Base-by-base conservation (phyloP, 2,888 invertebrate genomes). In the Agrenia bidenticulata region DNA sequence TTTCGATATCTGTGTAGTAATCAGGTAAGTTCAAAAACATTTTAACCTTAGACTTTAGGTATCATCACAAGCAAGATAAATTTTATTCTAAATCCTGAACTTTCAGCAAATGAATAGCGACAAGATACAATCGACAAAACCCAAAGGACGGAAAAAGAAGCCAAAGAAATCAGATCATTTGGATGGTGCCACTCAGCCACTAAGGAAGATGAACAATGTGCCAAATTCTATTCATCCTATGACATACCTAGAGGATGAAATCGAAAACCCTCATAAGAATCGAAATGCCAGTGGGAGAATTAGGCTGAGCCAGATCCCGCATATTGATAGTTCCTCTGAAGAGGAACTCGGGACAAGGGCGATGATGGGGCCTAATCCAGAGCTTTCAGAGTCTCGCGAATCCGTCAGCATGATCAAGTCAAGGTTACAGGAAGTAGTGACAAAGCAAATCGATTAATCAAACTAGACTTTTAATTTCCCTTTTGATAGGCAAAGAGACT, bases 271-370 rank as follows among this genome's bases (percentile, higher is more conserved):
- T 0, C 19, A 24, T 7, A 27, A 49, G 13, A 15, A 5, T 51
- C 11, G 17, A 27, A 55, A 24, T 19, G n/a, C 55, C 15, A 39
- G 26, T 45, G 11, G 11, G 32, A 57, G 56, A 56, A 57, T 59
- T 42, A 63, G 61, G 1, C 57, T 69, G 27, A 66, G 63, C 32
- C 54, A 66, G 13, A 49, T 73, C 2, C 64, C 66, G 39, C 66
- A 70, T 55, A 73, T 73, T 63, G 73, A 70, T 60, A 73, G 70
- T 54, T 66, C 73, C 9, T 68, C 72, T 11, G 66, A 67, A 45
- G 70, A 69, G 19, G 69, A 69, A 39, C 58, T 69, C 41, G 69
- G 69, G 24, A 64, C 56, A 65, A 66, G 61, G 23, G 53, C 45
- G 53, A 62, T 27, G 50, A 66, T 61, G 60, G 57, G 32, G 7